Percentiles rank a stretch among this genome's conserved stretches.
Evolutionary conservation across 2,888 invertebrate species (phyloP).

Genomic region (Sepioteuthis lessoniana): DNA sequence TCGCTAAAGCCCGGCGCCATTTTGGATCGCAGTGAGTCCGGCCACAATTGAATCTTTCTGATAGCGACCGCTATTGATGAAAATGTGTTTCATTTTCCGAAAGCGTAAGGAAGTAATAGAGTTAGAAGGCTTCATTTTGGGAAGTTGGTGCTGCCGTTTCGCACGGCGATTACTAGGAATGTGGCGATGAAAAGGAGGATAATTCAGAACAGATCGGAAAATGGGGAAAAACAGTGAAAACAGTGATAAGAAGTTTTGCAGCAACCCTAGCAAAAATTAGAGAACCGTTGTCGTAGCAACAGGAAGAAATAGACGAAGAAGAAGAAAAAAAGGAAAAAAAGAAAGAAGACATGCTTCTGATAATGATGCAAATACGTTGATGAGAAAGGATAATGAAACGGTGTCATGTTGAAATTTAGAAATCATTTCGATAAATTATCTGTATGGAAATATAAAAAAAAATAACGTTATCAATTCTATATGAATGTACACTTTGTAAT

Average conservation of each 20-base stretch:
- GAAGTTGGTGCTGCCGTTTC: not conserved
- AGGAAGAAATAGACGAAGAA: not conserved
- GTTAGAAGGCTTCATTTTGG: not conserved
- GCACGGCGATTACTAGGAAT: slow-evolving; percentile 2
- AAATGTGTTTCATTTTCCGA: slow-evolving; percentile 33
- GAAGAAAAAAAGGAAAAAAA: not conserved
- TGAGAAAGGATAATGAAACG: no score
- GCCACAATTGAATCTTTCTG: slow-evolving; percentile 33
- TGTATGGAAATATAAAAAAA: no score
- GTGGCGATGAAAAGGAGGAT: not conserved
- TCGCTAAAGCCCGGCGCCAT: not conserved
- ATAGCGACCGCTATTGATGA: not conserved
- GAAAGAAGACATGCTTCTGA: no score
- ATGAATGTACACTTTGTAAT: no score
- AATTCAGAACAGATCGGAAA: not conserved
- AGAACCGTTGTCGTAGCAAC: not conserved
- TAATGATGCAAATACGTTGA: no score
- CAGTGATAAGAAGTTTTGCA: not conserved
- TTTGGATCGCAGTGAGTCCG: not conserved
- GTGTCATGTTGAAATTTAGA: no score
- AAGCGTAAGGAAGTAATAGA: not conserved
- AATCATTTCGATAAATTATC: no score
- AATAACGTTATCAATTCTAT: no score
- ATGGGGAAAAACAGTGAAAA: not conserved
- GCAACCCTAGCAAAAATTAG: not conserved